A percentile compares a stretch with the other conserved stretches of the same genome.
These are phyloP conservation scores for Mesitornis unicolor DNA, from an alignment of 2,113 vertebrate species.

Conservation along the genomic window DNA sequence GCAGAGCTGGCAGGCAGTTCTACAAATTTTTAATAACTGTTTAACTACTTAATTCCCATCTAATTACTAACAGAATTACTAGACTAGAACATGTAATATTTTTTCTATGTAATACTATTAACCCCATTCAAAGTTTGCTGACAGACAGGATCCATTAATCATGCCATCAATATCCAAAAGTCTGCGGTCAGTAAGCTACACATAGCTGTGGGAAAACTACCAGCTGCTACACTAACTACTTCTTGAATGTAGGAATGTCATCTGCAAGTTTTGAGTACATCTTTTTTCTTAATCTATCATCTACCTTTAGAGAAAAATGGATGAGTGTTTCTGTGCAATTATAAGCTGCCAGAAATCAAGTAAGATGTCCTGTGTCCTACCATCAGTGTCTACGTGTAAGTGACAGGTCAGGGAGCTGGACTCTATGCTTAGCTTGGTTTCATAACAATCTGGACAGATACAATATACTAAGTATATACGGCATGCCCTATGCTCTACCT, in stretches of 20 bases:
- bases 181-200: background rate
- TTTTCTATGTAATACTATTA: background rate
- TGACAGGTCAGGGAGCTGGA: background rate
- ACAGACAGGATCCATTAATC: background rate
- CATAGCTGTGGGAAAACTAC: background rate
- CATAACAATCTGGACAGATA: background rate
- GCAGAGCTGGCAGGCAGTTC: background rate
- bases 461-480: background rate
- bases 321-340: background rate
- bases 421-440: background rate
- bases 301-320: background rate
- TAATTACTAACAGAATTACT: background rate
- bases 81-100: accelerated
- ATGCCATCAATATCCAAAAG: background rate
- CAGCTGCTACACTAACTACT: background rate
- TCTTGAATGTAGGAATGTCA: background rate
- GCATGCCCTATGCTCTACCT: background rate
- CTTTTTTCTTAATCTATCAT: background rate
- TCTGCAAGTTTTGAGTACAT: background rate
- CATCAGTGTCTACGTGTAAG: background rate
- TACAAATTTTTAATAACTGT: background rate
- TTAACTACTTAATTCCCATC: background rate
- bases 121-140: background rate
- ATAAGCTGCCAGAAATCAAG: background rate
- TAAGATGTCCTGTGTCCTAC: too few species aligned